Percentiles rank a stretch among this genome's conserved stretches.
These are phyloP conservation scores for Oryzias sinensis DNA, from an alignment of 2,797 vertebrate genomes.

Conservation along the genomic window DNA sequence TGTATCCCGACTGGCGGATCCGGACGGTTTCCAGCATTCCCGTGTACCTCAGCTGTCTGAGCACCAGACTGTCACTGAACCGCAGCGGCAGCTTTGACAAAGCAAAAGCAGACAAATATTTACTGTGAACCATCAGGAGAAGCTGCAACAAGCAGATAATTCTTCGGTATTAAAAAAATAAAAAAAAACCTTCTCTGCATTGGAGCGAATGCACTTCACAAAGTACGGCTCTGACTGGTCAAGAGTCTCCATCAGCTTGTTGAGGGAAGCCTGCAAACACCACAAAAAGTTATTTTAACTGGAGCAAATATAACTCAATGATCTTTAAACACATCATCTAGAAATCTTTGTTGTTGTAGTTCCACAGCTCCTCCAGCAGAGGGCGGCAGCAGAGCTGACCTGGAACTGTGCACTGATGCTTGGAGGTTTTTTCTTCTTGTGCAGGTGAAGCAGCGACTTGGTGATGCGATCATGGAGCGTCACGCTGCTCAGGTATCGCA, in stretches of 20 bases:
- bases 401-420: conserved; percentile 99
- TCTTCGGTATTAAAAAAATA: too few relatives aligned
- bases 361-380: conserved; percentile 18
- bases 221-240: conserved; percentile 95
- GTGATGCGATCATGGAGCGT: conserved; percentile 96
- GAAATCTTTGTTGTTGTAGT: conserved; percentile 15
- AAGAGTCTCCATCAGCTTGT: conserved; percentile 96
- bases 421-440: conserved; percentile 99
- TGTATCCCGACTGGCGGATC: conserved; percentile 95
- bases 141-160: too few relatives aligned
- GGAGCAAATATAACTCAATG: too few relatives aligned
- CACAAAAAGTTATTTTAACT: not conserved
- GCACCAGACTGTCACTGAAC: conserved; percentile 89
- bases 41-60: conserved; percentile 92
- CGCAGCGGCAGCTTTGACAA: conserved; percentile 85
- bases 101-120: not conserved
- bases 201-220: conserved; percentile 96
- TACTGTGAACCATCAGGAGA: not conserved
- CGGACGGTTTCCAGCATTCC: conserved; percentile 96
- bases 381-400: conserved; percentile 75
- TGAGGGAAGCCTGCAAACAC: conserved; percentile 85
- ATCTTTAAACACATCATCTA: not conserved
- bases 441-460: conserved; percentile 95
- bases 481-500: conserved; percentile 90
- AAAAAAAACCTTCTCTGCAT: conserved; percentile 88